Evolutionary conservation across 1,140 invertebrate genomes (phyloP), one percentile per base, ranked within the genome.

Genomic region (Philaenus spumarius): DNA sequence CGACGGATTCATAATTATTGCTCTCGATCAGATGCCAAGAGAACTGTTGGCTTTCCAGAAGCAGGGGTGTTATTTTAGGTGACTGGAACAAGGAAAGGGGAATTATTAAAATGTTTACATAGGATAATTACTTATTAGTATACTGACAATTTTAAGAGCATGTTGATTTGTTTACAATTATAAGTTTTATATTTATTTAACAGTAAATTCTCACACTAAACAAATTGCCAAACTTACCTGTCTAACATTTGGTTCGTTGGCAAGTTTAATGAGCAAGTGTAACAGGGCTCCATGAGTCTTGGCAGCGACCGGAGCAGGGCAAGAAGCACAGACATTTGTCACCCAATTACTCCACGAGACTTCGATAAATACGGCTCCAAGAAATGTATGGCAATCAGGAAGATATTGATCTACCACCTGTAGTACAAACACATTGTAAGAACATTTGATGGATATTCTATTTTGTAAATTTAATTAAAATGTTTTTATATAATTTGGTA

Each of bases 11-110:
- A 61, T 83, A 82, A 22, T 78, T 77, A 9, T 71, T 70, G n/a
- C 81, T 79, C 58, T 86, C 85, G 6, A 90, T 72, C 30, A 81
- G 68, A 58, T 82, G 75, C 88, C 88, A 91, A 1, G 83, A 75
- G 69, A 85, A 86, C 52, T 73, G 76, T 65, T 85, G 80, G 7
- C 84, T 80, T 61, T 82, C 79, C 19, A 77, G 71, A 2, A 90
- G 72, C 84, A 75, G 56, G 71, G 75, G 35, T 73, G 69, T 62
- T 55, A 80, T 68, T 70, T 77, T 77, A 17, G 78, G 73, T 34
- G 72, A 76, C 75, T 79, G 50, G 43, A 68, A 69, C 63, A 30
- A 30, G 3, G n/a, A n/a, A n/a, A n/a, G n/a, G n/a, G n/a, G n/a
- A n/a, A n/a, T n/a, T n/a, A n/a, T n/a, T n/a, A n/a, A n/a, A n/a